A percentile compares a stretch with the other conserved stretches of the same genome.
These are phyloP conservation scores for Hypena proboscidalis DNA, from an alignment of 2,888 invertebrate species.

Conservation along the genomic window DNA sequence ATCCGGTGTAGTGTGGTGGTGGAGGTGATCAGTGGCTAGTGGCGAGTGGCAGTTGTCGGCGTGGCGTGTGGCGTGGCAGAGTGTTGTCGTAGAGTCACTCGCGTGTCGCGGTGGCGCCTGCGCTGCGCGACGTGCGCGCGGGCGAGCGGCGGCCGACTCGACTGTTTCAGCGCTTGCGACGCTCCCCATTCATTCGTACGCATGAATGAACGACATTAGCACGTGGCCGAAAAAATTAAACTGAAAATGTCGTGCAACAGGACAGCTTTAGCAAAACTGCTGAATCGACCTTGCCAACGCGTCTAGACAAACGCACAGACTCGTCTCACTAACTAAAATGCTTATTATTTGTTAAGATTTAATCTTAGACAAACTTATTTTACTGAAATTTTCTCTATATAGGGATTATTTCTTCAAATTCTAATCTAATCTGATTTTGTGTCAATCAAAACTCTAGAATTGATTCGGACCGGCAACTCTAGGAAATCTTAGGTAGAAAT, in stretches of 20 bases:
- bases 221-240: slow-evolving; percentile 67
- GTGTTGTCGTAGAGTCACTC: slow-evolving; percentile 43
- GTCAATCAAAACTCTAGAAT: too few relatives aligned
- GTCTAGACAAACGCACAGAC: slow-evolving; percentile 25
- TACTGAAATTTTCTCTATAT: too few relatives aligned
- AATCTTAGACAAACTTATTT: too few relatives aligned
- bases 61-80: slow-evolving; percentile 46
- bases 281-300: slow-evolving; percentile 23
- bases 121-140: slow-evolving; percentile 70
- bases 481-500: too few relatives aligned
- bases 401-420: too few relatives aligned
- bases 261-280: slow-evolving; percentile 30
- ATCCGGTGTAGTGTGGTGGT: slow-evolving; percentile 57
- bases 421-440: too few relatives aligned
- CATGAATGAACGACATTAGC: slow-evolving; percentile 75
- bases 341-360: too few relatives aligned
- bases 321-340: slow-evolving; percentile 1
- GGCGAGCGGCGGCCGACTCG: slow-evolving; percentile 73
- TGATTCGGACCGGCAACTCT: too few relatives aligned
- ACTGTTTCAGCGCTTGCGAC: slow-evolving; percentile 62
- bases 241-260: slow-evolving; percentile 59
- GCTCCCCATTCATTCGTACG: slow-evolving; percentile 72
- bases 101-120: slow-evolving; percentile 57
- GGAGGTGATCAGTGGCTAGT: slow-evolving; percentile 40
- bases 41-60: slow-evolving; percentile 40